These are phyloP conservation scores for Tenebrosternarchus preto DNA, from an alignment of 2,113 vertebrate genomes.

Conservation along the genomic window DNA sequence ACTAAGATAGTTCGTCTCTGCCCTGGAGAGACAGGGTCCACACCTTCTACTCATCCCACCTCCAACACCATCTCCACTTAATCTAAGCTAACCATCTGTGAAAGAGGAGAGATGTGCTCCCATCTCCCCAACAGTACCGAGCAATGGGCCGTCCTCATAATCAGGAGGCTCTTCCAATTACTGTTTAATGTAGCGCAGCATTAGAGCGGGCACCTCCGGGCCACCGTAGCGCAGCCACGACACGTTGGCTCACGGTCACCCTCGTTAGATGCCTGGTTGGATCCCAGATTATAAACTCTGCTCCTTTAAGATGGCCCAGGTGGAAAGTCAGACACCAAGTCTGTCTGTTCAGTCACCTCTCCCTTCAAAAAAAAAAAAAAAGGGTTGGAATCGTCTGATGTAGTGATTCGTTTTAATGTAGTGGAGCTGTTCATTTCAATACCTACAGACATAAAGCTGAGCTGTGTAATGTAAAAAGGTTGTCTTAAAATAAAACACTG, in stretches of 20 bases:
- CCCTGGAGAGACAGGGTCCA: slow-evolving; percentile 24
- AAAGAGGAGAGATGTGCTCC: slow-evolving; percentile 30
- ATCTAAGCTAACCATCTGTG: slow-evolving; percentile 49
- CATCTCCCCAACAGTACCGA: slow-evolving; percentile 2
- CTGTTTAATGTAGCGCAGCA: slow-evolving; percentile 56
- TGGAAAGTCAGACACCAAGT: slow-evolving; percentile 12
- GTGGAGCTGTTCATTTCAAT: background rate
- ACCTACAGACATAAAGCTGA: slow-evolving; percentile 12
- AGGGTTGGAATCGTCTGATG: background rate
- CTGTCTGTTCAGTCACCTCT: slow-evolving; percentile 4
- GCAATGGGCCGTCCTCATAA: slow-evolving; percentile 46
- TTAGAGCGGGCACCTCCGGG: slow-evolving; percentile 34
- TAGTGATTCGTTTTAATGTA: background rate
- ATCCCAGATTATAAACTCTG: slow-evolving; percentile 22
- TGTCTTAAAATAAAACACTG: slow-evolving; percentile 12
- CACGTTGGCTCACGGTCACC: slow-evolving; percentile 30
- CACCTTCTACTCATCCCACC: slow-evolving; percentile 21
- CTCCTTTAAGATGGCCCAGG: slow-evolving; percentile 28
- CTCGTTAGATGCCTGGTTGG: slow-evolving; percentile 56
- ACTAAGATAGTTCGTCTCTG: slow-evolving; percentile 33
- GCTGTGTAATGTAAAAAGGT: slow-evolving; percentile 20
- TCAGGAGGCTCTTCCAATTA: slow-evolving; percentile 57
- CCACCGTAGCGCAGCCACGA: slow-evolving; percentile 35
- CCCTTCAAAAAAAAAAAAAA: too few relatives aligned
- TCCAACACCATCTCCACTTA: slow-evolving; percentile 4